These are phyloP conservation scores for Hyppa rectilinea DNA, from an alignment of 2,888 invertebrate species.

Conservation along the genomic window DNA sequence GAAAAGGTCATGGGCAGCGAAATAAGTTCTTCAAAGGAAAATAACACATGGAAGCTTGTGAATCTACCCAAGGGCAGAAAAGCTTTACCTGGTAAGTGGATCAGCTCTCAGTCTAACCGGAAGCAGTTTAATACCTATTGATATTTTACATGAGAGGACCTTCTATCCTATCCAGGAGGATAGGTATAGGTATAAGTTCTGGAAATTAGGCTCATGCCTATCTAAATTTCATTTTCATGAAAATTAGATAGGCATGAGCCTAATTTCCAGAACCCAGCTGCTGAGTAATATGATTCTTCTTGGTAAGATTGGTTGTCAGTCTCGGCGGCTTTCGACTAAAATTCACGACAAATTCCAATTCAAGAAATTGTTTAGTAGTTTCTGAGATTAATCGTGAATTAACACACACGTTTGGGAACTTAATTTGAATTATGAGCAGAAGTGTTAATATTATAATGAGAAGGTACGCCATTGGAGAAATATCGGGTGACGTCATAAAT, in stretches of 20 bases:
- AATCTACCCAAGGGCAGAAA: too few relatives aligned
- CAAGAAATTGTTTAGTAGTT: neutral
- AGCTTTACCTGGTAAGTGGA: too few relatives aligned
- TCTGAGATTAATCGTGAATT: constrained; percentile 25
- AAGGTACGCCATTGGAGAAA: constrained; percentile 76
- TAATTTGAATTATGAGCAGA: constrained; percentile 52
- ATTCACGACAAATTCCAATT: neutral
- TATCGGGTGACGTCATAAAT: constrained; percentile 64
- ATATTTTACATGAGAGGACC: neutral
- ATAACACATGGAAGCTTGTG: too few relatives aligned
- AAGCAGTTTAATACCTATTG: neutral
- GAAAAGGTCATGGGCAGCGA: too few relatives aligned
- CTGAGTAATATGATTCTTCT: neutral
- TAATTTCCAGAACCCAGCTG: neutral
- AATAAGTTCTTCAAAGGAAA: too few relatives aligned
- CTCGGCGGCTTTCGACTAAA: neutral
- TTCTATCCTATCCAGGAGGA: neutral
- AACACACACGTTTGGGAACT: constrained; percentile 40
- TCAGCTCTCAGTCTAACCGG: neutral
- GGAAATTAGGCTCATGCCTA: too few relatives aligned
- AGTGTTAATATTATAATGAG: constrained; percentile 80
- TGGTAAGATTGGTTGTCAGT: neutral
- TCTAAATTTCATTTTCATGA: too few relatives aligned
- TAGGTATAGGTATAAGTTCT: too few relatives aligned
- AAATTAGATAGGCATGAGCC: too few relatives aligned